phyloP scores from a whole-genome alignment of 2,113 vertebrate genomes.

The Prunella fulvescens region DNA sequence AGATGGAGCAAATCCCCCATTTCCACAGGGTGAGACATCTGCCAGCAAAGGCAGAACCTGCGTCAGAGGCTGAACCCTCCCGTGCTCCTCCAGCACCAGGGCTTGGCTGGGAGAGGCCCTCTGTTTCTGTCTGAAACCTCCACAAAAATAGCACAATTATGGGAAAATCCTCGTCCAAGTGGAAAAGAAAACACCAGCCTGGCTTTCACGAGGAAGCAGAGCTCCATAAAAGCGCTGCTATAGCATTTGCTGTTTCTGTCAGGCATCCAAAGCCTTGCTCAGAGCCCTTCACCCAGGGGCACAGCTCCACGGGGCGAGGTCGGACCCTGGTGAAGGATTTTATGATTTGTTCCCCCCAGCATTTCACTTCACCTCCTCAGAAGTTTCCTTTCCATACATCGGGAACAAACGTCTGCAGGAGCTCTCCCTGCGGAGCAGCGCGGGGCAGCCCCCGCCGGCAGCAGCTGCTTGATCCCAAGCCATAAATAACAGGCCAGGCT shows the following conservation, averaged over 20 bases:
- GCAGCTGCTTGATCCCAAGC: not conserved
- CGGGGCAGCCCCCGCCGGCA: not conserved
- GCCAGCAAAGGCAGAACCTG: not conserved
- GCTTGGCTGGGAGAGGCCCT: not conserved
- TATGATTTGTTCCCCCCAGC: not conserved
- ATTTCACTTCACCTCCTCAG: not conserved
- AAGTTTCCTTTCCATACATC: slow-evolving; percentile 8
- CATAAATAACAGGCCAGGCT: not conserved
- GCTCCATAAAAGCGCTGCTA: not conserved
- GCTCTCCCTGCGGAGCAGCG: not conserved
- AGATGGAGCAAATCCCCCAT: not conserved
- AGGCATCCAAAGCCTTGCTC: not conserved
- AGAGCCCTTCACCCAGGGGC: not conserved
- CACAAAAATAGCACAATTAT: slow-evolving; percentile 27
- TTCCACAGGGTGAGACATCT: not conserved
- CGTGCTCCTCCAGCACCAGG: not conserved
- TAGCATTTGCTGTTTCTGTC: slow-evolving; percentile 18
- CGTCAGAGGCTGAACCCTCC: not conserved
- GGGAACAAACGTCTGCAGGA: not conserved
- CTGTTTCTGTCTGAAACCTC: not conserved
- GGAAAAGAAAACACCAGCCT: slow-evolving; percentile 44
- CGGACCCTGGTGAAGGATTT: not conserved
- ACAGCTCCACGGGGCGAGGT: not conserved
- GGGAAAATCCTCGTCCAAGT: slow-evolving; percentile 8
- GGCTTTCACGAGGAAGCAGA: not conserved